phyloP scores from a whole-genome alignment of 2,888 invertebrate species.

The Pterostichus niger region DNA sequence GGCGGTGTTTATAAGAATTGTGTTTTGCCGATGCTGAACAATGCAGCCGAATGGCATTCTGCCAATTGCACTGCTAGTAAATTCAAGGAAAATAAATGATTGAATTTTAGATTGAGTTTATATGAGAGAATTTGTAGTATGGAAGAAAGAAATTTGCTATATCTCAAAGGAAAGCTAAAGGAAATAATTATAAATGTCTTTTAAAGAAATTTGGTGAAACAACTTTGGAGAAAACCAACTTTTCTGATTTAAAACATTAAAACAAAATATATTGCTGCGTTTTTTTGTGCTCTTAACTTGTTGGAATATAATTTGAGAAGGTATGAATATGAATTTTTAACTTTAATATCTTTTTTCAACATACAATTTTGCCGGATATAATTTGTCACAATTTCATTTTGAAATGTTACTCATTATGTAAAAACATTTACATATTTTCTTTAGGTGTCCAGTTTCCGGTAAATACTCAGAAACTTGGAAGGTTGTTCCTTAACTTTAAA shows the following conservation, averaged over 20 bases:
- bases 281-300: too few species aligned
- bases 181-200: slow-evolving; percentile 38
- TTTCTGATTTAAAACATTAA: slow-evolving; percentile 10
- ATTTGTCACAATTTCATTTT: too few species aligned
- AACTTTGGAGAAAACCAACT: slow-evolving; percentile 23
- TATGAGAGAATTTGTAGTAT: slow-evolving; percentile 5
- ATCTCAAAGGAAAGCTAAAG: neutral
- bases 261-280: neutral
- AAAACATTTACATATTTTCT: too few species aligned
- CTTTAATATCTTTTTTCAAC: too few species aligned
- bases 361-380: too few species aligned
- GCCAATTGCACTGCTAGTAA: slow-evolving; percentile 25
- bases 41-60: slow-evolving; percentile 2
- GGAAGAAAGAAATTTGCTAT: slow-evolving; percentile 31
- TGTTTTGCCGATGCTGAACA: slow-evolving; percentile 10
- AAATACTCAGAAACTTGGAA: too few species aligned
- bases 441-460: too few species aligned
- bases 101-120: slow-evolving; percentile 35
- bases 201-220: slow-evolving; percentile 2
- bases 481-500: too few species aligned
- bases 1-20: slow-evolving; percentile 6
- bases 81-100: slow-evolving; percentile 47
- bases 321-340: too few species aligned
- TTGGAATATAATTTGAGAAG: too few species aligned
- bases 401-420: too few species aligned